These are phyloP conservation scores for Scytalopus superciliaris DNA, from an alignment of 2,113 vertebrate species.

Conservation along the genomic window DNA sequence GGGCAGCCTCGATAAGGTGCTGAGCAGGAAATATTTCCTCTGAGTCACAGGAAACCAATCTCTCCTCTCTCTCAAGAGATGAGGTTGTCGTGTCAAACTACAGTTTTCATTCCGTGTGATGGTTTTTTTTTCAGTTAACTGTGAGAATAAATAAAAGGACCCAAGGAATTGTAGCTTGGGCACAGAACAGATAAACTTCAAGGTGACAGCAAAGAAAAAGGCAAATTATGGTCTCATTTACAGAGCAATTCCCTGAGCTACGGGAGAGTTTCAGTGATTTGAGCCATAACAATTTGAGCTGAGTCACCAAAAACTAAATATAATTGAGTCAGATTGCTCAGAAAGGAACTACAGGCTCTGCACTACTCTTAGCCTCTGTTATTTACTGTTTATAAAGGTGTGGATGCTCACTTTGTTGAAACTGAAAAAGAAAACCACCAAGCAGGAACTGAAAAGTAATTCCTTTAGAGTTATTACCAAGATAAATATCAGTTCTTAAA, in stretches of 20 bases:
- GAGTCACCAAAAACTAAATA: background rate
- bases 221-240: background rate
- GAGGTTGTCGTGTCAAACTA: background rate
- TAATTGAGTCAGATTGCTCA: background rate
- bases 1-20: background rate
- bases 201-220: background rate
- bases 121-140: background rate
- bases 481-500: background rate
- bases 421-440: background rate
- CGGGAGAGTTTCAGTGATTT: background rate
- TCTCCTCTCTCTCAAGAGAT: background rate
- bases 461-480: too few species aligned
- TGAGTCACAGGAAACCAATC: background rate
- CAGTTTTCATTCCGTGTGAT: background rate
- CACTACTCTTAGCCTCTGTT: background rate
- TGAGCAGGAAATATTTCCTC: background rate
- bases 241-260: background rate
- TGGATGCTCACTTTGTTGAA: background rate
- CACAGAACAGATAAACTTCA: background rate
- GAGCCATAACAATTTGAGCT: background rate
- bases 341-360: background rate
- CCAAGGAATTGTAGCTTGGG: background rate
- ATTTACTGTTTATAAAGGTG: background rate
- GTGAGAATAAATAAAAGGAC: background rate
- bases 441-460: background rate